phyloP scores from a whole-genome alignment of 2,113 vertebrate species.

The Rallus limicola region DNA sequence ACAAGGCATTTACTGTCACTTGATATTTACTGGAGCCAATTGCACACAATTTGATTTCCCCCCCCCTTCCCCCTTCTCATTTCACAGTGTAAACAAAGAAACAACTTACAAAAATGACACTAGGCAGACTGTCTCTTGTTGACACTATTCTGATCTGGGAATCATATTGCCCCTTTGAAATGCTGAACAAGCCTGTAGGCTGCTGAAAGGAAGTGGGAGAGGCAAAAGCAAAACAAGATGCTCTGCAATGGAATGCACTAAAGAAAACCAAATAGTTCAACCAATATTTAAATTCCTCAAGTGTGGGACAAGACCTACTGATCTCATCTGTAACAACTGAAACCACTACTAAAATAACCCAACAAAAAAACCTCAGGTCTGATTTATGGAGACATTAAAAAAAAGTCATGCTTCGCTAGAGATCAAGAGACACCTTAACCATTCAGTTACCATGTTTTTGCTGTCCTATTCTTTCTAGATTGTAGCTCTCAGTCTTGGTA shows the following conservation, averaged over 20 bases:
- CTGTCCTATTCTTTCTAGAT: background rate
- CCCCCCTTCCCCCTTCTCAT: background rate
- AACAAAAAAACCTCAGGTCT: background rate
- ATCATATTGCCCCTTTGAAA: constrained; percentile 42
- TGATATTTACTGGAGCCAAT: constrained; percentile 31
- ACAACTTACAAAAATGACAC: constrained; percentile 15
- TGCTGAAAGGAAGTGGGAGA: constrained; percentile 53
- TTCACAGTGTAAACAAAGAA: constrained; percentile 29
- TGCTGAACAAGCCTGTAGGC: constrained; percentile 34
- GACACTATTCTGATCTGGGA: constrained; percentile 38
- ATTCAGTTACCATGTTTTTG: background rate
- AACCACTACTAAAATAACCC: background rate
- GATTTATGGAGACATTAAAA: background rate
- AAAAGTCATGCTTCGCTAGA: background rate
- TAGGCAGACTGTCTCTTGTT: constrained; percentile 40
- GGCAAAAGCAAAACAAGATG: constrained; percentile 58
- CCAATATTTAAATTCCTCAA: background rate
- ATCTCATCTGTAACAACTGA: background rate
- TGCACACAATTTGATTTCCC: background rate
- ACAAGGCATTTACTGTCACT: constrained; percentile 51
- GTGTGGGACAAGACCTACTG: background rate
- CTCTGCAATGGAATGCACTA: constrained; percentile 6
- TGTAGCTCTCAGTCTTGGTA: background rate
- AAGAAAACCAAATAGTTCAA: background rate
- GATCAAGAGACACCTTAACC: background rate